Percentiles rank a stretch among this genome's conserved stretches.
Conservation (phyloP, 2,888 invertebrate species). For the Lithophane ornitopus region DNA sequence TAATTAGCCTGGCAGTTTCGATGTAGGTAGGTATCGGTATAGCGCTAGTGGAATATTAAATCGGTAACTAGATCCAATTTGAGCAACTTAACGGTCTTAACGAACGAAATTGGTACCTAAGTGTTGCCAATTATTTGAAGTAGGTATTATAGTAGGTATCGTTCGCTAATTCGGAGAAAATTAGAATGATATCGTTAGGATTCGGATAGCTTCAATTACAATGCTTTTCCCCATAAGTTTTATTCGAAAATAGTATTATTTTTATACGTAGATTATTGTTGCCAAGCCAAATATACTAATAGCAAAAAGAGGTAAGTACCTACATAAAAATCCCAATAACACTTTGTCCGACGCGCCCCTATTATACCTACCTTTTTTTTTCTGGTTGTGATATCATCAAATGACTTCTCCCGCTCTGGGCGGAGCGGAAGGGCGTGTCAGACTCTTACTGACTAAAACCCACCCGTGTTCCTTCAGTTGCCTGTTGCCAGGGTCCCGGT, state of each 20-base stretch:
- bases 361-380: too few species aligned
- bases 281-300: neutral
- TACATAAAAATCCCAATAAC: too few species aligned
- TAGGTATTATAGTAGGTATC: neutral
- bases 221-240: neutral
- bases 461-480: too few species aligned
- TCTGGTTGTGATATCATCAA: too few species aligned
- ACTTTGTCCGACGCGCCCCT: too few species aligned
- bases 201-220: neutral
- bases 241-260: neutral
- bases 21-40: constrained; percentile 40
- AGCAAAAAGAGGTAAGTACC: too few species aligned
- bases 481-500: too few species aligned
- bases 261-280: neutral
- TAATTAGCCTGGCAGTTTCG: constrained; percentile 45
- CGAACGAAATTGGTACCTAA: constrained; percentile 31
- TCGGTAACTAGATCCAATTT: constrained; percentile 38
- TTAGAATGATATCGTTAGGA: neutral
- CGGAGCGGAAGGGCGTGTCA: too few species aligned
- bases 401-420: too few species aligned
- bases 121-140: constrained; percentile 46
- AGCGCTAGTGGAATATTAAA: constrained; percentile 39
- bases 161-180: constrained; percentile 16
- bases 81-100: constrained; percentile 39
- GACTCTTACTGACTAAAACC: too few species aligned